Base-by-base conservation (phyloP, 2,113 vertebrate genomes). In the Menura novaehollandiae region DNA sequence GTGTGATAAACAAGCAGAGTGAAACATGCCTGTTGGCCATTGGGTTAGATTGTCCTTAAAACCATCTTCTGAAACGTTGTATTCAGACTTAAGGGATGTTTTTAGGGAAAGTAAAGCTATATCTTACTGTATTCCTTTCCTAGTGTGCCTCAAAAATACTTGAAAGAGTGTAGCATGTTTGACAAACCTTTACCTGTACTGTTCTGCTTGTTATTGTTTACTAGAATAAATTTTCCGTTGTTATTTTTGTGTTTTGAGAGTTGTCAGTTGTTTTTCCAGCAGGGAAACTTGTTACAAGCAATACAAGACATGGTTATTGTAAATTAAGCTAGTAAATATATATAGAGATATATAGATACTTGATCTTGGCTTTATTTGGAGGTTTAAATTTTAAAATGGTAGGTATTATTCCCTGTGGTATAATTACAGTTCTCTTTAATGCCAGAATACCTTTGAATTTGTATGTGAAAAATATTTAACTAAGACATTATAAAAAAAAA, bases 1-100 rank as follows among this genome's bases (percentile, higher is more conserved):
- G 21, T 64, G 17, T 72, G 56, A 27, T 47, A 74, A 55, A 17
- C 37, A 47, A 49, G 28, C 41, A 60, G 63, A 43, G 22, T 51
- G 58, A 74, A 85, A 71, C 0, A 0, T 30, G 5, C 28, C 19
- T 84, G 0, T 20, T 89, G 69, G 24, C 68, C 64, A 6, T 7
- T 27, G 10, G 44, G 15, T 64, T 90, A 47, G 11, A n/a, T 3
- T 60, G 44, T 41, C 23, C 47, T 76, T 76, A 62, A 68, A 87
- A 49, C 14, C 6, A 9, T 84, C 21, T 55, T 35, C n/a, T 71
- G 30, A 53, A 94, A 85, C 9, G 13, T 13, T 43, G 15, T 51
- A 19, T 60, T 68, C 49, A 66, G 23, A 66, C 14, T n/a, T 60
- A 33, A 46, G 67, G 30, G 37, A 30, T 52, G 3, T 13, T 67